Evolutionary conservation across 2,113 vertebrate genomes (phyloP), one percentile per base, ranked within the genome.

Genomic region (Charina bottae): DNA sequence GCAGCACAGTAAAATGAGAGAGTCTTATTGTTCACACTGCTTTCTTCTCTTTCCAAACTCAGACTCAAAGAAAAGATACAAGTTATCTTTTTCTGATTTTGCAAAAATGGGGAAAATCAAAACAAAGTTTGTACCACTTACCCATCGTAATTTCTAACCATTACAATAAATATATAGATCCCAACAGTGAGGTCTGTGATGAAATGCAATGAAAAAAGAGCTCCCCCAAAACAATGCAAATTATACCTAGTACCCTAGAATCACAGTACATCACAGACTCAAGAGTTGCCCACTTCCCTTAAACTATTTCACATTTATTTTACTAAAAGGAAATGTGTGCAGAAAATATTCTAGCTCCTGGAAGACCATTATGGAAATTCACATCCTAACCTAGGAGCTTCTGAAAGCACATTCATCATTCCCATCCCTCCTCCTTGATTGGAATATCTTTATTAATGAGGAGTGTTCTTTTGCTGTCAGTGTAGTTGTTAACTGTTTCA

Each of bases 271-370:
- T 33, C 72, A 89, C 89, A 83, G 87, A 78, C 23, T 87, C 8
- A 55, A 0, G 0, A n/a, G 89, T 95, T 89, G 88, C 91, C 84
- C 53, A 93, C 59, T 88, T 95, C 93, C 94, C 94, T 92, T 68
- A 55, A 94, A 83, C 64, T 94, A 54, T 90, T 88, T 95, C 89
- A 91, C 94, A 93, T 93, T 93, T 92, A 89, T 93, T 96, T 96
- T 94, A 93, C 90, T 91, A 21, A 58, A 92, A 93, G 89, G 72
- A 90, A 92, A n/a, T 54, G 21, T 8, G n/a, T 37, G 49, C 15
- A 88, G 92, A 88, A 92, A 89, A 68, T 90, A 24, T 21, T 13
- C 21, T 87, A 26, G 49, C 28, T n/a, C 86, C 6, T 24, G 0
- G 37, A 12, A 54, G 3, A 0, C 54, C 93, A 84, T 90, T 58